Base-by-base conservation (phyloP, 2,888 invertebrate species). In the Tipula confusa region DNA sequence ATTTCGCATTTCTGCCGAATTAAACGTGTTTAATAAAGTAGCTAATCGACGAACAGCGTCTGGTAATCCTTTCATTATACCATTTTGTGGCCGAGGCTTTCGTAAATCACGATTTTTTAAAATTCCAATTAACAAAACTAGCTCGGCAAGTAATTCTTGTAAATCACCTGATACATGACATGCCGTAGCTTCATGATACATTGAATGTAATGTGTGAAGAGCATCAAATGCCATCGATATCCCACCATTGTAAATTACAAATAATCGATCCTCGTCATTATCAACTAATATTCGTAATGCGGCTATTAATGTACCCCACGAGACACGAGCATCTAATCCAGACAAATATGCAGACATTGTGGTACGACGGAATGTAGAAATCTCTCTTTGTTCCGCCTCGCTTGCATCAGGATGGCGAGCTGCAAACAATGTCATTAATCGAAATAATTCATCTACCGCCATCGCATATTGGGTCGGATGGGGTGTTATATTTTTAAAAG, bases 401-500 rank as follows among this genome's bases (percentile, higher is more conserved):
- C 92, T 92, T 85, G 93, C 92, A 87, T 96, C 95, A 15, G 95
- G 93, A 87, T 96, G 94, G 86, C 95, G 93, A n/a, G 95, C 93
- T 1, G 96, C 96, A 90, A 98, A 94, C 48, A 98, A 91, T 84
- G 95, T 94, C 92, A 98, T 97, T 87, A 98, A 90, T 90, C 97
- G 95, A 86, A 97, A 95, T 85, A 98, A 89, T 88, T 98, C 98
- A 86, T 97, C 97, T 0, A 97, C 97, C 18, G 97, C 97, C 85
- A 93, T 93, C 18, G 96, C 94, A 90, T 98, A 98, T 86, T 98
- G 95, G 28, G 96, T 96, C 5, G 97, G 96, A 90, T 97, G 97
- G n/a, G 97, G 97, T 36, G 97, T 96, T 85, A 98, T 97, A 89
- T 98, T 98, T 87, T 97, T 95, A 89, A 98, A 98, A 29, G 98